phyloP scores from a whole-genome alignment of 1,140 invertebrate species.

The Bombus waltoni region DNA sequence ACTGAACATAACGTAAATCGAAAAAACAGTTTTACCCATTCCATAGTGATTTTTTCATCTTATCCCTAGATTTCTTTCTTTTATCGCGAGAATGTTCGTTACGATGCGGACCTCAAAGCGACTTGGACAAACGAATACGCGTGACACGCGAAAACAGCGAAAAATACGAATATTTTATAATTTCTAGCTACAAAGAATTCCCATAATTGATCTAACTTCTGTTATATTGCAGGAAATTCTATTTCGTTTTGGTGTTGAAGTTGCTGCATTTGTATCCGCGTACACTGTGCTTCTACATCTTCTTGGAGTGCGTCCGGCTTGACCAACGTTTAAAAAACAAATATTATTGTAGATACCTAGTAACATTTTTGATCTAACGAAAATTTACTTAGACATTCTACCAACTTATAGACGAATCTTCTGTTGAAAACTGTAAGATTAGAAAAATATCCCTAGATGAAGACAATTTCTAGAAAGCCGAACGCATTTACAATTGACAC shows the following conservation, averaged over 20 bases:
- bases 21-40: not conserved
- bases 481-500: constrained; percentile 65
- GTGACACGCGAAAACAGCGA: constrained; percentile 24
- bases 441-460: not conserved
- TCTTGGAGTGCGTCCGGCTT: constrained; percentile 48
- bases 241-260: constrained; percentile 54
- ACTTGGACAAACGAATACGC: constrained; percentile 13
- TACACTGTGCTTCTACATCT: constrained; percentile 46
- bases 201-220: constrained; percentile 38
- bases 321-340: not conserved
- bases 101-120: not conserved
- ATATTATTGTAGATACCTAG: not conserved
- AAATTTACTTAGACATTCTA: not conserved
- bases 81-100: constrained; percentile 4
- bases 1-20: not conserved
- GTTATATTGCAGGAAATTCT: constrained; percentile 57
- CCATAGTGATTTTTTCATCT: not conserved
- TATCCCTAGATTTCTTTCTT: not conserved
- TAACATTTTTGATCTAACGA: not conserved
- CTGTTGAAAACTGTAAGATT: not conserved
- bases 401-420: not conserved
- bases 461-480: constrained; percentile 15
- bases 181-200: constrained; percentile 15
- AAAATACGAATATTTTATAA: constrained; percentile 29
- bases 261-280: constrained; percentile 38